phyloP scores from a whole-genome alignment of 2,888 invertebrate genomes.

The Osmoderma eremita region DNA sequence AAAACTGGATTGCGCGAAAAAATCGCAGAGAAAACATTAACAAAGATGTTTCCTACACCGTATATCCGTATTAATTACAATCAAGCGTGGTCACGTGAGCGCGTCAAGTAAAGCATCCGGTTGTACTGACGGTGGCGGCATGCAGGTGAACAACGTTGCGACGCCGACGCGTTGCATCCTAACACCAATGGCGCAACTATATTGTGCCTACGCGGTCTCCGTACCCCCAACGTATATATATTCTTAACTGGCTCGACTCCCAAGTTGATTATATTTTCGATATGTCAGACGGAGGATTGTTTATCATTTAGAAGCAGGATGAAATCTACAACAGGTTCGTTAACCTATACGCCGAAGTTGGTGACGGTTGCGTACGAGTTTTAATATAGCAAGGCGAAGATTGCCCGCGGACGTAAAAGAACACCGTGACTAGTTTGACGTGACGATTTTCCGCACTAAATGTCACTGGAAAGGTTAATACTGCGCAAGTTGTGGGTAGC shows the following conservation, averaged over 20 bases:
- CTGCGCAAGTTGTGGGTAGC: no score
- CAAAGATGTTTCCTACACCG: conserved; percentile 1
- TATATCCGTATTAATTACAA: conserved; percentile 22
- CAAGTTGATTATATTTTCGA: neutral
- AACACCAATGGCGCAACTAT: conserved; percentile 37
- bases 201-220: neutral
- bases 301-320: neutral
- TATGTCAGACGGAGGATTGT: conserved; percentile 7
- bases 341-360: conserved; percentile 3
- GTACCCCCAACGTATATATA: neutral
- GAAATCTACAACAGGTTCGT: conserved; percentile 8
- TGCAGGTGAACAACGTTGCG: conserved; percentile 41
- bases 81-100: conserved; percentile 29
- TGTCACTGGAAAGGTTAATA: no score
- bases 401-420: no score
- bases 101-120: conserved; percentile 40
- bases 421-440: no score
- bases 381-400: no score
- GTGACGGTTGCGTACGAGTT: neutral
- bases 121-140: conserved; percentile 42
- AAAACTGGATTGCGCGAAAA: neutral
- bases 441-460: no score
- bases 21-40: neutral
- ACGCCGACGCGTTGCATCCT: conserved; percentile 42
- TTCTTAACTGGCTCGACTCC: neutral